These are phyloP conservation scores for Pantherophis vulpinus DNA, from an alignment of 2,797 vertebrate genomes.

Conservation along the genomic window DNA sequence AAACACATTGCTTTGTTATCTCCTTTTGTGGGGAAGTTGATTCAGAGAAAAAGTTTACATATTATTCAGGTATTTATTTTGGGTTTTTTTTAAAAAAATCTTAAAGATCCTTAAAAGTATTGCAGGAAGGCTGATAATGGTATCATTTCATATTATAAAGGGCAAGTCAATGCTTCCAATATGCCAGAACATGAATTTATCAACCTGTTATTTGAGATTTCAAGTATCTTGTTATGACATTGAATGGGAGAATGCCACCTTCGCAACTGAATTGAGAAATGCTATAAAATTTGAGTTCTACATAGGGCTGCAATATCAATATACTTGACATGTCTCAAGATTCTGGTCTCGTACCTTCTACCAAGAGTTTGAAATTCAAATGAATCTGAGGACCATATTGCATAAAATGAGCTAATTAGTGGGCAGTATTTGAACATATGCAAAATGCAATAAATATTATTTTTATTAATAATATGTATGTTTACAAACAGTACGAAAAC, in stretches of 20 bases:
- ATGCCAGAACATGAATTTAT: conserved; percentile 71
- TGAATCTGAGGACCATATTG: background rate
- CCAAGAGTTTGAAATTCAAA: background rate
- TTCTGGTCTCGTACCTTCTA: background rate
- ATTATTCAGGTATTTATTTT: background rate
- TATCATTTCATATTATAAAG: conserved; percentile 37
- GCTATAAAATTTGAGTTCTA: background rate
- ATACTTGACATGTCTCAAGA: background rate
- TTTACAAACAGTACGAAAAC: background rate
- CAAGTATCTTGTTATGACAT: conserved; percentile 58
- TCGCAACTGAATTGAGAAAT: background rate
- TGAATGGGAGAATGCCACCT: background rate
- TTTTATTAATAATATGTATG: background rate
- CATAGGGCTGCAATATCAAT: background rate
- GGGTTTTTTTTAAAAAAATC: background rate
- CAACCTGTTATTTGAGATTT: conserved; percentile 72
- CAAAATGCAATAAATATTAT: background rate
- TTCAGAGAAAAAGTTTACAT: background rate
- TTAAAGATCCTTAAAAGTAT: background rate
- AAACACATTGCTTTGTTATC: background rate
- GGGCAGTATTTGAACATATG: background rate
- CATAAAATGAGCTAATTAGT: background rate
- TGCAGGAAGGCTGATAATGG: background rate
- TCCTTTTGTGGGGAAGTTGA: background rate
- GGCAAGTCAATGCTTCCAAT: conserved; percentile 67